Evolutionary conservation across 2,888 invertebrate genomes (phyloP), one percentile per base, ranked within the genome.

Genomic region (Amaurobius ferox): DNA sequence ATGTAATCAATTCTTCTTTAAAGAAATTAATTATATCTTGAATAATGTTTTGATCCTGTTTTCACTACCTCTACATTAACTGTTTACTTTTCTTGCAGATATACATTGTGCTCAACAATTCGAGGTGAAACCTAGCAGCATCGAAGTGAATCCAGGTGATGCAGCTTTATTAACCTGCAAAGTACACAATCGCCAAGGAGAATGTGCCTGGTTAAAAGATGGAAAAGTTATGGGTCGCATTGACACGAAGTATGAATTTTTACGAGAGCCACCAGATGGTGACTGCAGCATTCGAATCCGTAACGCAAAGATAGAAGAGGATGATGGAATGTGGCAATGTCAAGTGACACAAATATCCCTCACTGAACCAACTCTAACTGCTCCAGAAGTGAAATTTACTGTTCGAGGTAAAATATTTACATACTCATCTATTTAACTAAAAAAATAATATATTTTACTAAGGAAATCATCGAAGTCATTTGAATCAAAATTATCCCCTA

Each of bases 151-250:
- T 26, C 88, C 88, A 30, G 86, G 86, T 1, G 81, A 86, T 28
- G 72, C 85, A 1, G 85, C 85, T 0, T 64, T 48, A 11, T 66
- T 97, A 88, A 94, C 94, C 90, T 97, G 97, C 92, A 94, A 95
- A 92, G 95, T 97, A 91, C 94, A 95, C 90, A 96, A 96, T 92
- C 96, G 96, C 92, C 94, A 95, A 90, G 97, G 97, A 76, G 94
- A 95, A 83, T 97, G 97, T 91, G 96, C 96, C 16, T 97, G 97
- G 97, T 96, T 97, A 92, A 97, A 97, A 92, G 96, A 97, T 92
- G 96, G 96, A 91, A 87, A 73, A 35, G 96, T 96, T 13, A 79
- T 88, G 64, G 89, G 89, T n/a, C 61, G 77, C 35, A 89, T 89
- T 2, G 68, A 71, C n/a, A 55, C 66, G 32, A 89, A 88, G 55